A percentile compares a stretch with the other conserved stretches of the same genome.
phyloP scores from a whole-genome alignment of 2,797 vertebrate species.

The Pangasius sanitwongsei region DNA sequence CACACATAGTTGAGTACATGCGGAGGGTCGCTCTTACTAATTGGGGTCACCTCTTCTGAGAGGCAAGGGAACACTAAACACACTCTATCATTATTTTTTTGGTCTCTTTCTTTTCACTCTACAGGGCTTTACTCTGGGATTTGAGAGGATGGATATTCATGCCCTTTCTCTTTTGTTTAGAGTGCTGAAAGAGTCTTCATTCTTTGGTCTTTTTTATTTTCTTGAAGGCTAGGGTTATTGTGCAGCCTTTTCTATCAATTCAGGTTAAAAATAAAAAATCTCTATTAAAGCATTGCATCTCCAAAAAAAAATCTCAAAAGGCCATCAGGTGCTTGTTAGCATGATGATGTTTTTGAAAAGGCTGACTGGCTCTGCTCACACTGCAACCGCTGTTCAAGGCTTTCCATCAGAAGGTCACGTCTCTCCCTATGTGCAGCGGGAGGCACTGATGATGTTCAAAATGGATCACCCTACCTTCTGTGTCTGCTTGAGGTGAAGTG shows the following conservation, averaged over 20 bases:
- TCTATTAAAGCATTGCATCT: background rate
- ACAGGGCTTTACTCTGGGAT: background rate
- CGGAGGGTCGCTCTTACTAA: background rate
- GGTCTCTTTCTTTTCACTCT: background rate
- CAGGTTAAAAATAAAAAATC: background rate
- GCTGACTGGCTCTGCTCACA: background rate
- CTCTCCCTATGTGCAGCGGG: slow-evolving; percentile 64
- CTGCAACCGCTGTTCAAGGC: background rate
- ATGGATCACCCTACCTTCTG: slow-evolving; percentile 86
- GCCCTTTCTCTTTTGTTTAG: background rate
- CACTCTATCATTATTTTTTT: slow-evolving; percentile 13
- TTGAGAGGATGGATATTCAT: slow-evolving; percentile 11
- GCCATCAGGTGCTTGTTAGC: slow-evolving; percentile 10
- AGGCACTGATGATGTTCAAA: slow-evolving; percentile 87
- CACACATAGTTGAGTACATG: background rate
- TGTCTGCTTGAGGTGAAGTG: slow-evolving; percentile 75
- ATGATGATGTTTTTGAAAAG: slow-evolving; percentile 7
- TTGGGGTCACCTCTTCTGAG: slow-evolving; percentile 37
- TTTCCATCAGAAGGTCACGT: slow-evolving; percentile 7
- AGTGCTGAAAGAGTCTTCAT: background rate
- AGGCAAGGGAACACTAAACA: slow-evolving; percentile 16
- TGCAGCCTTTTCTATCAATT: background rate
- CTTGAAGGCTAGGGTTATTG: slow-evolving; percentile 8
- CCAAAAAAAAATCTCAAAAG: background rate
- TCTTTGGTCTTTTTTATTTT: background rate